Percentiles rank a stretch among this genome's conserved stretches.
Evolutionary conservation across 1,140 invertebrate species (phyloP).

Genomic region (Pogonus chalceus): DNA sequence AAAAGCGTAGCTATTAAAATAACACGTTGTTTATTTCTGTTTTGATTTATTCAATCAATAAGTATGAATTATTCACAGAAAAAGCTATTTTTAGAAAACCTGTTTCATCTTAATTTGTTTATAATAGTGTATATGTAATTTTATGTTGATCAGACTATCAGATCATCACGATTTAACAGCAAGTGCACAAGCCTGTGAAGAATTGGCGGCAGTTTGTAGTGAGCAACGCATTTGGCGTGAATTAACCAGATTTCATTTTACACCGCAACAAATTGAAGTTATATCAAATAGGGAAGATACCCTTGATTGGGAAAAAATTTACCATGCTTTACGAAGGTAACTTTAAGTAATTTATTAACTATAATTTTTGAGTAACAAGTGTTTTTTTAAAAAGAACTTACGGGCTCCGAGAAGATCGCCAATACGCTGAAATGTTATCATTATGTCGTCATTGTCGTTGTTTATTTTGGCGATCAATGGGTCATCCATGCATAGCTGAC

Average conservation of each 20-base stretch:
- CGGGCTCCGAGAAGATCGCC: slow-evolving; percentile 76
- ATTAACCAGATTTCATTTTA: slow-evolving; percentile 87
- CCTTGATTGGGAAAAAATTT: slow-evolving; percentile 60
- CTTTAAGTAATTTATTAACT: slow-evolving; percentile 15
- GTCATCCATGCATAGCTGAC: slow-evolving; percentile 82
- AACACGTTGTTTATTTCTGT: no score
- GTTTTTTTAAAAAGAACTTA: slow-evolving; percentile 54
- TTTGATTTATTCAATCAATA: no score
- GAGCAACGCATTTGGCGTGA: slow-evolving; percentile 89
- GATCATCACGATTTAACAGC: slow-evolving; percentile 82
- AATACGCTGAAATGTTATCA: slow-evolving; percentile 88
- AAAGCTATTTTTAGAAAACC: no score
- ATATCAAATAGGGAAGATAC: slow-evolving; percentile 43
- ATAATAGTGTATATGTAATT: no score
- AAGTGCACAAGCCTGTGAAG: slow-evolving; percentile 47
- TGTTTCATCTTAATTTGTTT: no score
- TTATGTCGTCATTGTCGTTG: slow-evolving; percentile 91
- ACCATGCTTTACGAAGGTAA: slow-evolving; percentile 63
- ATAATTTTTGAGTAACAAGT: neutral
- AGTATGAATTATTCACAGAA: no score
- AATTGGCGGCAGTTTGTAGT: slow-evolving; percentile 68
- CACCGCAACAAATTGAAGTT: slow-evolving; percentile 67
- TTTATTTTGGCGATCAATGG: slow-evolving; percentile 90
- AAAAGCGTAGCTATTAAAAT: no score
- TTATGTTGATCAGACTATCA: slow-evolving; percentile 67